Evolutionary conservation across 2,797 vertebrate species (phyloP).

Genomic region (Champsocephalus esox): DNA sequence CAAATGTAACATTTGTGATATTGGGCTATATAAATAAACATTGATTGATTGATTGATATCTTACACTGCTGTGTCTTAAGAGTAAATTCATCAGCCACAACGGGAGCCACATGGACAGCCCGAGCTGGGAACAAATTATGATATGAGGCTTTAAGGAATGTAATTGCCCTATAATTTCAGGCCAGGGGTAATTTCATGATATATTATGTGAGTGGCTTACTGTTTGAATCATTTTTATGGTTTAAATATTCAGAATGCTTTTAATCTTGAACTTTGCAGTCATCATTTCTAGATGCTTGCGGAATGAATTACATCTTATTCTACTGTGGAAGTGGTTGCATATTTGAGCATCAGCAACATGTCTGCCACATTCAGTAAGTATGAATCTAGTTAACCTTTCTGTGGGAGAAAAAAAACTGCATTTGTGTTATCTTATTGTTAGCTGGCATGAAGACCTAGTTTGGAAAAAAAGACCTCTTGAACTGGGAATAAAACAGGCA

Average conservation of each 20-base stretch:
- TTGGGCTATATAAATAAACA: too few species aligned
- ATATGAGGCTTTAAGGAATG: background rate
- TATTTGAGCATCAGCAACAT: background rate
- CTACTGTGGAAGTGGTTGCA: background rate
- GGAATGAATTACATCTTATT: background rate
- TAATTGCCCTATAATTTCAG: background rate
- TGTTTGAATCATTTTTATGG: too few species aligned
- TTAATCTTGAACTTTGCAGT: background rate
- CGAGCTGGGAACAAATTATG: background rate
- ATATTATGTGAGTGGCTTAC: too few species aligned
- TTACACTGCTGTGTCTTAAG: background rate
- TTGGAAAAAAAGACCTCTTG: conserved; percentile 1
- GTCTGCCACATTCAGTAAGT: background rate
- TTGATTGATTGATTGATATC: background rate
- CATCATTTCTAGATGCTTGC: background rate
- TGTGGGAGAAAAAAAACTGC: background rate
- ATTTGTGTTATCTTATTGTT: background rate
- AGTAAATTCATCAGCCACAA: background rate
- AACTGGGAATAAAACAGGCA: background rate
- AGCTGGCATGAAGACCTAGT: conserved; percentile 14
- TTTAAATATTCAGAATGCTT: too few species aligned
- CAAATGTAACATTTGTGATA: too few species aligned
- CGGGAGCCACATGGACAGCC: background rate
- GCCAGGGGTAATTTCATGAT: background rate
- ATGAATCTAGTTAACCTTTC: background rate